phyloP scores from a whole-genome alignment of 2,797 vertebrate species.

The Catostomus latipinnis region DNA sequence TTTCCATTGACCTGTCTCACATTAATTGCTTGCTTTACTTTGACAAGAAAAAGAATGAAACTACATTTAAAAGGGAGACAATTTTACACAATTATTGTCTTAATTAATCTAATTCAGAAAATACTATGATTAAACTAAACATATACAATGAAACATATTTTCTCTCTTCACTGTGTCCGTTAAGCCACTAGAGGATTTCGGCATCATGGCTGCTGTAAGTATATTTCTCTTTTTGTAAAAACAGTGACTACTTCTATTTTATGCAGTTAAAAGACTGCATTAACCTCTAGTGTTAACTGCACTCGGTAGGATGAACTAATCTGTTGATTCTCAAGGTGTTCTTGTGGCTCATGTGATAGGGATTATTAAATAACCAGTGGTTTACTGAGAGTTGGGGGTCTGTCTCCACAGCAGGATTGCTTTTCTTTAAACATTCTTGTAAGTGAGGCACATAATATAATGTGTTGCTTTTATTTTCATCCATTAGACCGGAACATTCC shows the following conservation, averaged over 20 bases:
- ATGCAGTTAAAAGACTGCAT: slow-evolving; percentile 1
- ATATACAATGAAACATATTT: not conserved
- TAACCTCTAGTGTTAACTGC: not conserved
- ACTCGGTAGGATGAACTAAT: slow-evolving; percentile 41
- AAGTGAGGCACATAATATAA: not conserved
- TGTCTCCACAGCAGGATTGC: slow-evolving; percentile 10
- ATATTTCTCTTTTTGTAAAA: not conserved
- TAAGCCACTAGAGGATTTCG: slow-evolving; percentile 64
- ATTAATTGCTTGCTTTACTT: slow-evolving; percentile 12
- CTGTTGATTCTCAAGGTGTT: slow-evolving; percentile 44
- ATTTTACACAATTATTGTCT: no score
- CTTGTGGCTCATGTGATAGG: slow-evolving; percentile 52
- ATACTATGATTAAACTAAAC: no score
- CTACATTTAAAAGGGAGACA: no score
- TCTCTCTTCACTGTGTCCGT: slow-evolving; percentile 44
- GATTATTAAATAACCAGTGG: slow-evolving; percentile 43
- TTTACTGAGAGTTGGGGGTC: not conserved
- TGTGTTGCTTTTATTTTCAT: not conserved
- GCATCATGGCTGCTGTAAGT: slow-evolving; percentile 82
- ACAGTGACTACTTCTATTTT: not conserved
- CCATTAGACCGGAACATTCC: slow-evolving; percentile 89
- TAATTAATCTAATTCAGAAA: no score
- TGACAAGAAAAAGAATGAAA: not conserved
- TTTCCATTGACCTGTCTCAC: not conserved
- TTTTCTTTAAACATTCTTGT: no score